Base-by-base conservation (phyloP, 2,888 invertebrate species). In the Andrena fulva region DNA sequence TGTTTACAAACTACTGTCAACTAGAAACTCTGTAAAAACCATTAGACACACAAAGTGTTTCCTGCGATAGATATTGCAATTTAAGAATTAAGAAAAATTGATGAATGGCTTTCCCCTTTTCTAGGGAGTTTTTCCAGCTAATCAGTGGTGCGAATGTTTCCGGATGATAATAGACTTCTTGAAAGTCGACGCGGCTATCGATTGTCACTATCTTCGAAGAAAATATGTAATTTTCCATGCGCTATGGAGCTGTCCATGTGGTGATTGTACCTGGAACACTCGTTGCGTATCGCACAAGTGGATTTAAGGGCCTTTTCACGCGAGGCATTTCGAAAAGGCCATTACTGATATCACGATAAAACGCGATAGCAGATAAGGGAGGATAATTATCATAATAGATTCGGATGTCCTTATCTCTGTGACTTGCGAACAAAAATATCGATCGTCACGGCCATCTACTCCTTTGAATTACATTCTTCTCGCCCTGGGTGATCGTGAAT, bases 301-400 rank as follows among this genome's bases (percentile, higher is more conserved):
- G 1, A 35, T 42, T 42, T 42, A n/a, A 35, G 16, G 0, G 29
- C 10, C n/a, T 10, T 52, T 20, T 52, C 27, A 59, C 29, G 27
- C 10, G 27, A 27, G 10, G 0, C 24, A 12, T 5, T 42, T 42
- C 16, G 5, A 42, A 42, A 42, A 42, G 16, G 42, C 42, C 42
- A 52, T 12, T 12, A 10, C 2, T 31, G 63, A 67, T 73, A 73
- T 2, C 35, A 16, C 52, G 74, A 74, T 56, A 63, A 56, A 68
- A 35, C 20, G 1, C 1, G 50, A 56, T 54, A 33, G 20, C 20
- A 62, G 42, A 74, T 54, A 68, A 62, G 27, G 33, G 42, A 62
- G 12, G 2, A 24, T 24, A 42, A 56, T 67, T 73, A 77, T 67
- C 60, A 12, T 2, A 35, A 20, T 35, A 35, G 35, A 52, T 50